phyloP scores from a whole-genome alignment of 2,888 invertebrate genomes.

The Lycophotia porphyrea region DNA sequence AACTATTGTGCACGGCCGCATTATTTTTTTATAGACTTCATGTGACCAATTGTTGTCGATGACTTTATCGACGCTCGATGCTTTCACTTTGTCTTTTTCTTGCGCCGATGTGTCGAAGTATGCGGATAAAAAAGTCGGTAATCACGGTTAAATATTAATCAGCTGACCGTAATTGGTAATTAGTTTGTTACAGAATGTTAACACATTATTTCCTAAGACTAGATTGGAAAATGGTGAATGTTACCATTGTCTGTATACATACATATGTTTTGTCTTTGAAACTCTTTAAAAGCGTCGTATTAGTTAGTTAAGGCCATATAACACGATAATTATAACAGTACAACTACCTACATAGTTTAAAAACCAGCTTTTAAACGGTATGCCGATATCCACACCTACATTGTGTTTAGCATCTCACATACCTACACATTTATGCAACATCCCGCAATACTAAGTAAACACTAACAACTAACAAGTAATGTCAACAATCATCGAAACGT shows the following conservation, averaged over 20 bases:
- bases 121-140: conserved; percentile 57
- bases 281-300: not conserved
- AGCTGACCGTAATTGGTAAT: conserved; percentile 51
- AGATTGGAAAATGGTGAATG: conserved; percentile 6
- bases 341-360: not conserved
- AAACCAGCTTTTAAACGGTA: conserved; percentile 26
- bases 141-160: conserved; percentile 61
- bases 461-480: conserved; percentile 27
- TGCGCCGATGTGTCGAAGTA: conserved; percentile 56
- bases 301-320: not conserved
- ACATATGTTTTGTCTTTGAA: not conserved
- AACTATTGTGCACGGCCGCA: conserved; percentile 77
- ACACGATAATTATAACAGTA: conserved; percentile 1
- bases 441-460: conserved; percentile 30
- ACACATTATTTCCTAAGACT: conserved; percentile 16
- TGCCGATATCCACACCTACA: conserved; percentile 11
- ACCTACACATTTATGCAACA: conserved; percentile 35
- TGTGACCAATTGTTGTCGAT: conserved; percentile 79
- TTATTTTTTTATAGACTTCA: conserved; percentile 74
- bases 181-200: conserved; percentile 40
- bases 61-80: conserved; percentile 77
- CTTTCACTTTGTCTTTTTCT: conserved; percentile 81
- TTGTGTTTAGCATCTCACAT: conserved; percentile 30
- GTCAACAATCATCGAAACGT: conserved; percentile 44
- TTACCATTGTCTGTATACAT: not conserved